Evolutionary conservation across 2,113 vertebrate genomes (phyloP).

Genomic region (Desmodus rotundus): DNA sequence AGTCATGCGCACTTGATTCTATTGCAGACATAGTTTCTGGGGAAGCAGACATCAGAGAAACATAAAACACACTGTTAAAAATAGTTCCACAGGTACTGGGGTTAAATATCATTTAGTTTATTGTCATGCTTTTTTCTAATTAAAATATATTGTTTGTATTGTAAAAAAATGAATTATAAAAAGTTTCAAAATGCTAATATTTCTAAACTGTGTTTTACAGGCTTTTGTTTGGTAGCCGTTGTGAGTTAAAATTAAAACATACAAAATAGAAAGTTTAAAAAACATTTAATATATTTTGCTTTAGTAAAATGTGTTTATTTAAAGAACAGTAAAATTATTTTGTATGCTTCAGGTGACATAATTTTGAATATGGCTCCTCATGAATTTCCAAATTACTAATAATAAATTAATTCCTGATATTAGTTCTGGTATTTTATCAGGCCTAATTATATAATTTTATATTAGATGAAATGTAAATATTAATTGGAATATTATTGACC

Average conservation of each 20-base stretch:
- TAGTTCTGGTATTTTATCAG: not conserved
- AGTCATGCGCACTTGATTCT: not conserved
- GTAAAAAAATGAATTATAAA: not conserved
- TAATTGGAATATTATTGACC: not conserved
- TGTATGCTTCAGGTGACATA: not conserved
- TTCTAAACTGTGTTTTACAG: not conserved
- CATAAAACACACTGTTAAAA: not conserved
- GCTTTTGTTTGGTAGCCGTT: not conserved
- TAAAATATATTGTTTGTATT: not conserved
- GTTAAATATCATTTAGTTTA: not conserved
- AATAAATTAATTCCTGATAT: conserved; percentile 6
- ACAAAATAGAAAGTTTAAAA: not conserved
- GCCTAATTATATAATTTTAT: not conserved
- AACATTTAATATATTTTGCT: not conserved
- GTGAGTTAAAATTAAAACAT: not conserved
- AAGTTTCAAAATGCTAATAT: not conserved
- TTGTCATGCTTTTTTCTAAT: not conserved
- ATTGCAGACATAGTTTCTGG: not conserved
- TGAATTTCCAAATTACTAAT: conserved; percentile 7
- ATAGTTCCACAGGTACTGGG: not conserved
- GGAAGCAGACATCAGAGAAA: not conserved
- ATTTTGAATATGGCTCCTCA: not conserved
- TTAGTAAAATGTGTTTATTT: not conserved
- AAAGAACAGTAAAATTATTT: conserved; percentile 23
- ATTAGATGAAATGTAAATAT: conserved; percentile 27